A percentile compares a stretch with the other conserved stretches of the same genome.
These are phyloP conservation scores for Epicampocera succincta DNA, from an alignment of 2,888 invertebrate species.

Conservation along the genomic window DNA sequence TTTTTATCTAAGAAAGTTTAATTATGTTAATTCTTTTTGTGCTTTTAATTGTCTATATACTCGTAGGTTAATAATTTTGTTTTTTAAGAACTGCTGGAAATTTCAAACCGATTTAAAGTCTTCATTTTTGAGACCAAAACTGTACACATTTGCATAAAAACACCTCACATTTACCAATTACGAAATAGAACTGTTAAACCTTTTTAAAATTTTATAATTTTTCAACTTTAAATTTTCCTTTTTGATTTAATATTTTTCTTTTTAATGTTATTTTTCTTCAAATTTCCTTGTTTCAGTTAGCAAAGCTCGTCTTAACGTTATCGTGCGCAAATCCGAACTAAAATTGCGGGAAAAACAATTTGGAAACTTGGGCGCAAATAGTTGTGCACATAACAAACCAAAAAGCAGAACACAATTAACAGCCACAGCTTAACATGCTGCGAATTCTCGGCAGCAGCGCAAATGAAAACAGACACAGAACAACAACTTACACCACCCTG, in stretches of 20 bases:
- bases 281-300: conserved; percentile 53
- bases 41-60: too few species aligned
- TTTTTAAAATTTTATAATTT: conserved; percentile 1
- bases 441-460: conserved; percentile 40
- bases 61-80: too few species aligned
- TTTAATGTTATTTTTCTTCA: not conserved
- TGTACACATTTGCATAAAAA: too few species aligned
- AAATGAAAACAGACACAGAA: conserved; percentile 32
- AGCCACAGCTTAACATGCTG: conserved; percentile 39
- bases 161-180: not conserved
- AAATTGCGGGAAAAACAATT: conserved; percentile 79
- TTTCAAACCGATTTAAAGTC: too few species aligned
- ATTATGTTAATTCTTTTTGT: too few species aligned
- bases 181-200: conserved; percentile 5
- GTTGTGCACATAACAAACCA: conserved; percentile 57
- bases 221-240: conserved; percentile 27
- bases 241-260: not conserved
- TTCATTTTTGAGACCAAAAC: too few species aligned
- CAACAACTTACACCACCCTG: conserved; percentile 21
- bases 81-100: too few species aligned
- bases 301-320: conserved; percentile 80
- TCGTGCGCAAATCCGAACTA: conserved; percentile 81
- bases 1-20: too few species aligned
- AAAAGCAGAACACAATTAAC: conserved; percentile 53
- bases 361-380: conserved; percentile 72